A percentile compares a stretch with the other conserved stretches of the same genome.
Evolutionary conservation across 2,888 invertebrate genomes (phyloP).

Genomic region (Lutraria lutraria): DNA sequence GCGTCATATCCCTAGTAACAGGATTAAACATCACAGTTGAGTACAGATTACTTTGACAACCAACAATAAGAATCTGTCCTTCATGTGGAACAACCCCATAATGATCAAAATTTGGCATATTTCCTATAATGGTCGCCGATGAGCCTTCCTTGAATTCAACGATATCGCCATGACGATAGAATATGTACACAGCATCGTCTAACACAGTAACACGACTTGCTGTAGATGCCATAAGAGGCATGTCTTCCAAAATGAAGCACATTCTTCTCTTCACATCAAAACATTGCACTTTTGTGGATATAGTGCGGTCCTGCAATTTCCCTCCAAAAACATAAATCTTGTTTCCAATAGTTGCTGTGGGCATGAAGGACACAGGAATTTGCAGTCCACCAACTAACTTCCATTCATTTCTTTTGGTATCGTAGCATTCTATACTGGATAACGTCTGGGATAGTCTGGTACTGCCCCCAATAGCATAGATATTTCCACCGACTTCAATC

Average conservation of each 20-base stretch:
- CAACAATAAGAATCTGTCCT: slow-evolving; percentile 70
- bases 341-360: slow-evolving; percentile 68
- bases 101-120: slow-evolving; percentile 73
- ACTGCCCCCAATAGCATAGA: slow-evolving; percentile 72
- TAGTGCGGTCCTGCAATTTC: slow-evolving; percentile 65
- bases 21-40: slow-evolving; percentile 71
- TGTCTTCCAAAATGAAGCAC: slow-evolving; percentile 62
- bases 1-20: slow-evolving; percentile 54
- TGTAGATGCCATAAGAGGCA: slow-evolving; percentile 68
- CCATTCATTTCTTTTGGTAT: slow-evolving; percentile 61
- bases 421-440: slow-evolving; percentile 73
- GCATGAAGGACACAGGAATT: slow-evolving; percentile 73
- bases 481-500: slow-evolving; percentile 60
- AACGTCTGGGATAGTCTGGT: slow-evolving; percentile 68
- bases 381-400: slow-evolving; percentile 66
- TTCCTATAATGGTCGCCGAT: slow-evolving; percentile 59
- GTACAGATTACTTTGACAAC: slow-evolving; percentile 71
- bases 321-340: slow-evolving; percentile 75
- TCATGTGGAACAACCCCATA: slow-evolving; percentile 70
- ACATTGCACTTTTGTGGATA: slow-evolving; percentile 70
- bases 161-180: slow-evolving; percentile 72
- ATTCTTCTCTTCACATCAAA: slow-evolving; percentile 60
- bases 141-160: slow-evolving; percentile 66
- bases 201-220: slow-evolving; percentile 70
- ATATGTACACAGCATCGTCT: slow-evolving; percentile 69